These are phyloP conservation scores for Engraulis encrasicolus DNA, from an alignment of 2,113 vertebrate genomes.

Conservation along the genomic window DNA sequence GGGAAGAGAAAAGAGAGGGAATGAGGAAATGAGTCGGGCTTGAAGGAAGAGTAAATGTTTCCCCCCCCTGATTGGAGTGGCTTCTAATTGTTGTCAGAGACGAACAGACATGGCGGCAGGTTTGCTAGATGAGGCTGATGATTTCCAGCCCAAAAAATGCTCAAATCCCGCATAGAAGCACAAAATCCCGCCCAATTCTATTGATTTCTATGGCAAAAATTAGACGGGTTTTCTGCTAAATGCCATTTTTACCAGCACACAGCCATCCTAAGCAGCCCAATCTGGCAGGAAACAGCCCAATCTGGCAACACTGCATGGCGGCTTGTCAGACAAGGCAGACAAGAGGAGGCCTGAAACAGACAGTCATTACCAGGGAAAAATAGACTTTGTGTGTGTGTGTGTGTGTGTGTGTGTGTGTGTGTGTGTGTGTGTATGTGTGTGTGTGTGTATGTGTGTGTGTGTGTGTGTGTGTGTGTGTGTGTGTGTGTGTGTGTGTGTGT, in stretches of 20 bases:
- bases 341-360: background rate
- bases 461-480: background rate
- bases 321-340: slow-evolving; percentile 24
- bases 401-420: slow-evolving; percentile 1
- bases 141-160: too few species aligned
- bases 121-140: too few species aligned
- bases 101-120: background rate
- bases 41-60: too few species aligned
- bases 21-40: slow-evolving; percentile 53
- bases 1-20: slow-evolving; percentile 36
- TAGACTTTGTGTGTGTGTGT: slow-evolving; percentile 15
- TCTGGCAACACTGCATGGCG: too few species aligned
- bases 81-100: slow-evolving; percentile 47
- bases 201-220: too few species aligned
- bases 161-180: too few species aligned
- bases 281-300: too few species aligned
- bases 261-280: too few species aligned
- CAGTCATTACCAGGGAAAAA: slow-evolving; percentile 4
- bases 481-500: background rate
- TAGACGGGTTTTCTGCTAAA: too few species aligned
- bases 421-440: background rate
- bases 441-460: background rate
- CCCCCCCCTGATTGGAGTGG: slow-evolving; percentile 45
- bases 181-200: too few species aligned
- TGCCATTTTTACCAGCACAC: too few species aligned